phyloP scores from a whole-genome alignment of 1,140 invertebrate species.

The Brachionus calyciflorus region DNA sequence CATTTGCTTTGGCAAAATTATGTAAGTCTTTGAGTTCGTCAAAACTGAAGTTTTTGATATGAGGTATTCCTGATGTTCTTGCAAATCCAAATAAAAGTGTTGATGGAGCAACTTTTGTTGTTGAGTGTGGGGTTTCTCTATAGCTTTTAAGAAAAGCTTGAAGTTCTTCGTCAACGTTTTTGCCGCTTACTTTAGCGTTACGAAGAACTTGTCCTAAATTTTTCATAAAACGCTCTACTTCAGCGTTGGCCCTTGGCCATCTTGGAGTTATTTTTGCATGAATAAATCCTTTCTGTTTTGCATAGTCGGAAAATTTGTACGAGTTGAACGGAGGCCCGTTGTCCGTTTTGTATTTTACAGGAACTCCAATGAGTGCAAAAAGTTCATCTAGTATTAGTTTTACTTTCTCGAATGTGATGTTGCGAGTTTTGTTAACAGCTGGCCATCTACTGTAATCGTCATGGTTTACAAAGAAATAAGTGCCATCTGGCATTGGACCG shows the following conservation, averaged over 20 bases:
- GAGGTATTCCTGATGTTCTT: background rate
- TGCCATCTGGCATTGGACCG: background rate
- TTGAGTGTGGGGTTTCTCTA: background rate
- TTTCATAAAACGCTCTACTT: constrained; percentile 48
- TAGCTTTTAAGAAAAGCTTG: background rate
- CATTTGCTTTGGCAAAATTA: too few relatives aligned
- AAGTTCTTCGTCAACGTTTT: background rate
- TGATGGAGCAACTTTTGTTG: background rate
- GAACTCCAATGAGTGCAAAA: constrained; percentile 48
- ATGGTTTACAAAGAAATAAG: too few relatives aligned
- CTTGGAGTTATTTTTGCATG: constrained; percentile 48
- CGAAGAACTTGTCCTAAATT: constrained; percentile 13
- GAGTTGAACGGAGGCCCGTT: constrained; percentile 49
- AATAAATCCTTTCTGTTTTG: constrained; percentile 43
- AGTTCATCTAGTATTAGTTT: constrained; percentile 22
- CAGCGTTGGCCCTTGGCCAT: constrained; percentile 48
- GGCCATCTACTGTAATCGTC: too few relatives aligned
- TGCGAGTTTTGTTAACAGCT: too few relatives aligned
- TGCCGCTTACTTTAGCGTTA: background rate
- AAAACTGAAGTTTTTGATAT: too few relatives aligned
- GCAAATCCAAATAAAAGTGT: background rate
- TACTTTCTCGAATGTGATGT: too few relatives aligned
- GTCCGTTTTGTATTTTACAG: constrained; percentile 47
- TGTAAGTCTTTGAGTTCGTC: too few relatives aligned
- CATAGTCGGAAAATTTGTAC: constrained; percentile 46